A percentile compares a stretch with the other conserved stretches of the same genome.
Conservation (phyloP, 2,797 vertebrate genomes). For the Platalea minor region DNA sequence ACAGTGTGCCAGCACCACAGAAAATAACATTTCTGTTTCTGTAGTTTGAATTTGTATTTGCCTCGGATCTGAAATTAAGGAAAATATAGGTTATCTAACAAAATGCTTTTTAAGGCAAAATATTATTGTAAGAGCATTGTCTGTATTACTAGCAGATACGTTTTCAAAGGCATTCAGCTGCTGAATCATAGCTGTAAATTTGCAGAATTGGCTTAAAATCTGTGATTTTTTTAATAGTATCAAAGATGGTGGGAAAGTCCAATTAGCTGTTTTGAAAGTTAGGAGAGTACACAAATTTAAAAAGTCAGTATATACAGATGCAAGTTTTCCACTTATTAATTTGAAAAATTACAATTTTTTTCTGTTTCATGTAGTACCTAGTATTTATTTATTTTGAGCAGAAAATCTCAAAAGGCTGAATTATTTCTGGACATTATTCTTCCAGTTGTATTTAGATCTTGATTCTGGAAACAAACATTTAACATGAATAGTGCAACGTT, state of each 20-base stretch:
- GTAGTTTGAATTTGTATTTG: constrained; percentile 55
- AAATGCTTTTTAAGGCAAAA: constrained; percentile 55
- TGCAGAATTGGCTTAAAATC: constrained; percentile 12
- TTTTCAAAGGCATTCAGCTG: constrained; percentile 21
- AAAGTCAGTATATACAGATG: not conserved
- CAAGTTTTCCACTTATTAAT: not conserved
- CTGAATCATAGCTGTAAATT: constrained; percentile 8
- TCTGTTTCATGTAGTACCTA: not conserved
- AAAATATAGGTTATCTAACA: constrained; percentile 64
- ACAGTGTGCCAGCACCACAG: constrained; percentile 60
- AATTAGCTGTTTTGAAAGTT: not conserved
- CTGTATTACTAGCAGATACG: not conserved
- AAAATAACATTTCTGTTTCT: constrained; percentile 69
- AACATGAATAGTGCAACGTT: not conserved
- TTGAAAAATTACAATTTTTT: not conserved
- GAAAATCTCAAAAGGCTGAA: not conserved
- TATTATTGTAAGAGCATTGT: constrained; percentile 35
- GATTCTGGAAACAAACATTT: not conserved
- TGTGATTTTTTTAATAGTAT: not conserved
- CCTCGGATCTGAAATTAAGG: constrained; percentile 37
- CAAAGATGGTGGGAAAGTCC: not conserved
- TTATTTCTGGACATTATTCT: not conserved
- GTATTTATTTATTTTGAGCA: not conserved
- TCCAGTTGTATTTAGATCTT: not conserved
- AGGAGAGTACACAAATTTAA: not conserved